Evolutionary conservation across 1,140 invertebrate species (phyloP), one percentile per base, ranked within the genome.

Genomic region (Diachasma alloeum): DNA sequence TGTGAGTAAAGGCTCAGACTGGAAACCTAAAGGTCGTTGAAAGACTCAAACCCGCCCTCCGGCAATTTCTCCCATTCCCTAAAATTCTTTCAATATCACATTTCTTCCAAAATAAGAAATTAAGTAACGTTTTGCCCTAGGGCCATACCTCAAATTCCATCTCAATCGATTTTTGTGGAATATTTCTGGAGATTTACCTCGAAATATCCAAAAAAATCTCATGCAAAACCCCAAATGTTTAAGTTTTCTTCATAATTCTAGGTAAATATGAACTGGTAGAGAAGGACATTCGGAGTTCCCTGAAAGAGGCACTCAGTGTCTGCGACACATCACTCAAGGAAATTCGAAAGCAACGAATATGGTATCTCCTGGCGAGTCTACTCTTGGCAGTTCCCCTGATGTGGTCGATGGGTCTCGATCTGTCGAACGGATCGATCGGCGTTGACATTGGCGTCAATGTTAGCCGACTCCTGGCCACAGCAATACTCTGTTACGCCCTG

Each of bases 401-500:
- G 56, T 88, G 83, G 82, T 87, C 86, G n/a, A 86, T 90, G 80
- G 86, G 86, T 44, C n/a, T 89, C 9, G 87, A 89, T 73, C 85
- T 81, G 46, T 76, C 81, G 11, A 71, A 80, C 6, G 79, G 75
- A 8, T 85, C 85, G n/a, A 13, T 90, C 66, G 88, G 87, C 74
- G 82, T 89, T 63, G 87, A 83, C n/a, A 89, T 91, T 44, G 80
- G 90, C 8, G 84, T 91, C 69, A 89, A 92, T 79, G 81, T 92
- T 76, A 73, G 89, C 3, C 92, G 93, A 82, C 87, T 94, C 63
- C 79, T 94, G 39, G 83, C 95, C 46, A 93, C 92, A 15, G 90
- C 91, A 17, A 81, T 94, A 56, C 91, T 94, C 74, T 90, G 93
- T 74, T 96, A 95, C 84, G 91, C 91, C 75, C 78, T 95, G 39